Evolutionary conservation across 1,140 invertebrate species (phyloP).

Genomic region (Meloidogyne exigua): DNA sequence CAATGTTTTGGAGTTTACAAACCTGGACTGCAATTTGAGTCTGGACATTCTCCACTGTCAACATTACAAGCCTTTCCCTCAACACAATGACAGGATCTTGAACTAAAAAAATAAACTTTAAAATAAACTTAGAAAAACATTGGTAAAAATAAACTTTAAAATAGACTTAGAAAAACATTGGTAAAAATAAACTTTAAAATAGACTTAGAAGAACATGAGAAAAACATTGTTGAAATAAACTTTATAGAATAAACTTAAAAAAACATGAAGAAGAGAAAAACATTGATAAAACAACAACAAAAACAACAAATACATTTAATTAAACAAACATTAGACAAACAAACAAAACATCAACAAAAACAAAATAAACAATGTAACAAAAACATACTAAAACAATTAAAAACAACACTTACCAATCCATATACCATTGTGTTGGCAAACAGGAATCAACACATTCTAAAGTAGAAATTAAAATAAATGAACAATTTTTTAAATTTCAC

Average conservation of each 20-base stretch:
- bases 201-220: background rate
- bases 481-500: background rate
- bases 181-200: background rate
- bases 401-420: constrained; percentile 45
- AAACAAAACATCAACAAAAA: too few relatives aligned
- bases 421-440: constrained; percentile 45
- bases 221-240: too few relatives aligned
- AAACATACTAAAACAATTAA: background rate
- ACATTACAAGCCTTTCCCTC: constrained; percentile 41
- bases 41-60: constrained; percentile 47
- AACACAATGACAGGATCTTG: constrained; percentile 45
- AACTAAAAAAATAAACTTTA: constrained; percentile 14
- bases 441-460: constrained; percentile 53
- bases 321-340: background rate
- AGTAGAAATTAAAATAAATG: background rate
- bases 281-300: too few relatives aligned
- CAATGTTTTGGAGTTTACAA: background rate
- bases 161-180: background rate
- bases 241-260: too few relatives aligned
- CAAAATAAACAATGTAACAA: too few relatives aligned
- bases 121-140: background rate
- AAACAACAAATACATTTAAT: background rate
- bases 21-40: constrained; percentile 43
- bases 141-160: background rate
- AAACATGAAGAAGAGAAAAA: too few relatives aligned